Evolutionary conservation across 2,888 invertebrate species (phyloP), one percentile per base, ranked within the genome.

Genomic region (Dryobotodes eremita): DNA sequence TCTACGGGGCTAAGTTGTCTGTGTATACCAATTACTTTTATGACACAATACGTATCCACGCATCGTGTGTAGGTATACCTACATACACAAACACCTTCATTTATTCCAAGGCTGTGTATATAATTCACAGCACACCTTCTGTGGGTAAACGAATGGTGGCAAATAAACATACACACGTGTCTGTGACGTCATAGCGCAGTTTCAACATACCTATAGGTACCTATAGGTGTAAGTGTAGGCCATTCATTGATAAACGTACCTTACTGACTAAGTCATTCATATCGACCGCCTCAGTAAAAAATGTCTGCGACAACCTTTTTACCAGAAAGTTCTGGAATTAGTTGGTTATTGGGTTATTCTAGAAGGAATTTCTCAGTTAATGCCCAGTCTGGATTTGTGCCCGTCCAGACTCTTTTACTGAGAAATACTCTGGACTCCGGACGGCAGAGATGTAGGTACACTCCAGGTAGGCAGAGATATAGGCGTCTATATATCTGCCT

Each of bases 31-130:
- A 69, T 73, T 80, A 80, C 59, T 20, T 61, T 36, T 59, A 48
- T n/a, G 31, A 13, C 8, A 20, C 31, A 20, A 53, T 64, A 85
- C 42, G 20, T 57, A 55, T 68, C 36, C 61, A 84, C 31, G 17
- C 26, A 50, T 26, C 15, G 7, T 53, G 13, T 55, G 23, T 36
- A 46, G n/a, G n/a, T n/a, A n/a, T n/a, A n/a, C n/a, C n/a, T 70
- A 62, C 13, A 36, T n/a, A 48, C 17, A 79, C 5, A 77, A 26
- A 71, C 64, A 71, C 50, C 59, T 55, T 73, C 48, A 64, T 78
- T 77, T 86, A 62, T 73, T 78, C 57, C 86, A 84, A 84, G 83
- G 83, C 66, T 78, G 20, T 62, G 55, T 77, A 59, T 65, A 20
- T 73, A 83, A 76, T 72, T 71, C 78, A 55, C 69, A 61, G 72